phyloP scores from a whole-genome alignment of 2,888 invertebrate genomes.

The Drosophila cracens region DNA sequence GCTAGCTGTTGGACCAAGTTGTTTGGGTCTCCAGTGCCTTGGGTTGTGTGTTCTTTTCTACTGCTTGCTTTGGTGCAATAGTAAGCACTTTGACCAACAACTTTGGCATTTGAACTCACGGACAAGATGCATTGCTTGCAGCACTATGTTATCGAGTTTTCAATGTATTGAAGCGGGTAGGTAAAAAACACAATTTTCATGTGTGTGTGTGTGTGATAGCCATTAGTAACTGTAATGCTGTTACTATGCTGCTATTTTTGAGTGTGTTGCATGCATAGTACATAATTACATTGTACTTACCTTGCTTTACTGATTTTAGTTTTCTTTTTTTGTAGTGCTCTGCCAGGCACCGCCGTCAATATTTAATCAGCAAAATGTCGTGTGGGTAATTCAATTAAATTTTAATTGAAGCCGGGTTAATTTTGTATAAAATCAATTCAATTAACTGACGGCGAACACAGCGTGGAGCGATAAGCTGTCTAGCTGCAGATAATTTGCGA shows the following conservation, averaged over 20 bases:
- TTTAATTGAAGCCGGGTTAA: slow-evolving; percentile 37
- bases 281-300: not conserved
- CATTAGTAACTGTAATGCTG: not conserved
- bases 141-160: not conserved
- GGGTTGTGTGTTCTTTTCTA: not conserved
- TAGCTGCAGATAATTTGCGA: not conserved
- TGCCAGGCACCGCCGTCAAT: not conserved
- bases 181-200: slow-evolving; percentile 15
- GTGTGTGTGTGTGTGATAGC: not conserved
- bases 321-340: not conserved
- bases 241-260: not conserved
- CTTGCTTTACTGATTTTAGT: not conserved
- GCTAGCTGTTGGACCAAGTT: slow-evolving; percentile 12
- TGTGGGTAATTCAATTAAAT: slow-evolving; percentile 47
- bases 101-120: slow-evolving; percentile 1
- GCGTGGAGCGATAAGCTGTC: not conserved
- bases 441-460: slow-evolving; percentile 9
- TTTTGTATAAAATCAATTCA: slow-evolving; percentile 27
- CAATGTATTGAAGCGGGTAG: not conserved
- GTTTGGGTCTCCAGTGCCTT: not conserved
- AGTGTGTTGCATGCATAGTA: slow-evolving; percentile 3
- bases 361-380: slow-evolving; percentile 18
- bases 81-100: slow-evolving; percentile 17
- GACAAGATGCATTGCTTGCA: not conserved
- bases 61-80: slow-evolving; percentile 3